Base-by-base conservation (phyloP, 2,888 invertebrate genomes). In the Pseudococcus viburni region DNA sequence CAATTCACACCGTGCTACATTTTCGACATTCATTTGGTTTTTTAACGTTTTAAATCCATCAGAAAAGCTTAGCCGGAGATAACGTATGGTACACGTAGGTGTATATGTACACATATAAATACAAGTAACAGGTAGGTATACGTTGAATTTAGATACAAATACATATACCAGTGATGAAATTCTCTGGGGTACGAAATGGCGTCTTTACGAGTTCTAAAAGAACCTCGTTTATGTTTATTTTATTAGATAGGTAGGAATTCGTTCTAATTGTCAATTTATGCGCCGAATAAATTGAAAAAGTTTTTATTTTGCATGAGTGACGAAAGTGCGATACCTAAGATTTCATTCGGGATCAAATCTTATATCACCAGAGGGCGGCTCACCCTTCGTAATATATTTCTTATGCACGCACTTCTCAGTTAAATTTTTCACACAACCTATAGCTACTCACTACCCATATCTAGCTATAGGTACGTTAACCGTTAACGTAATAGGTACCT, bases 241-340 rank as follows among this genome's bases (percentile, higher is more conserved):
- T 77, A 77, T 39, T 77, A 77, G 9, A 77, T 77, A 77, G 77
- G 77, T 77, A 39, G 77, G 15, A 77, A 39, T 77, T 77, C 77
- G 39, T 77, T 77, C 77, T 77, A 77, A 77, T 77, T 77, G 77
- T 77, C 77, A 77, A 39, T 39, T 77, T 77, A 77, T 26, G 77
- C 17, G 77, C 22, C 0, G 39, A 77, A 77, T 77, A 77, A 77
- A 77, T 77, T 77, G 77, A 11, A 39, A 26, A 39, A 77, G 26
- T 39, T 77, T 77, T 77, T 17, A 77, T 77, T 77, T 77, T 77
- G 17, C 77, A 77, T 39, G 77, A 77, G 77, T 77, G 77, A 77
- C 39, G 73, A 77, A 77, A 15, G 39, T 51, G 15, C 73, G 77
- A 39, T 7, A 12, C n/a, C n/a, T 51, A 64, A 64, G 77, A 77